phyloP scores from a whole-genome alignment of 2,797 vertebrate genomes.

The Sorex maritimensis region DNA sequence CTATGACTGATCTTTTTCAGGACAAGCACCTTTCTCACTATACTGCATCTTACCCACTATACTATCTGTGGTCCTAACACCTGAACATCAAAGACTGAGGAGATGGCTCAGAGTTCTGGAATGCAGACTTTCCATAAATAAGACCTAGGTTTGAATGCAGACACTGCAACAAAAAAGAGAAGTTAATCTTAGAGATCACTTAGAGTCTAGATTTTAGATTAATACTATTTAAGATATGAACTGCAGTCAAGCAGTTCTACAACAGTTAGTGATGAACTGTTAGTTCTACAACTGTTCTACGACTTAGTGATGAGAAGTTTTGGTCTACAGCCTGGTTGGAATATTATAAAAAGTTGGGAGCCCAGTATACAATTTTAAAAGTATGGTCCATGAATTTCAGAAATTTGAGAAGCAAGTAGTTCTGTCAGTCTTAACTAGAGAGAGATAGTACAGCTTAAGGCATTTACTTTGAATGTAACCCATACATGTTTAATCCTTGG shows the following conservation, averaged over 20 bases:
- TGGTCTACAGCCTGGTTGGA: neutral
- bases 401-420: conserved; percentile 53
- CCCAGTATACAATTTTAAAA: conserved; percentile 34
- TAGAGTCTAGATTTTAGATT: conserved; percentile 48
- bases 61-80: too few species aligned
- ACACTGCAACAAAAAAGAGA: conserved; percentile 48
- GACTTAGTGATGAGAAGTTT: conserved; percentile 22
- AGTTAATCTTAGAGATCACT: conserved; percentile 21
- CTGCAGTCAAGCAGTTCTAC: neutral
- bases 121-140: too few species aligned
- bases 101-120: too few species aligned
- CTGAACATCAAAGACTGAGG: too few species aligned
- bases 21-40: too few species aligned
- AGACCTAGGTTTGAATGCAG: too few species aligned
- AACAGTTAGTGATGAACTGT: too few species aligned
- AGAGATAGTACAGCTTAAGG: too few species aligned
- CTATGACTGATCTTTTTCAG: too few species aligned
- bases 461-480: too few species aligned
- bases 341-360: conserved; percentile 49
- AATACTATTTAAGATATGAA: neutral
- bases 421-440: neutral
- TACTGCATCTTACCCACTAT: too few species aligned
- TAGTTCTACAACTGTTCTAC: neutral
- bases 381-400: conserved; percentile 55
- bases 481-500: too few species aligned